phyloP scores from a whole-genome alignment of 1,140 invertebrate genomes.

The Macrotrachela quadricornifera region DNA sequence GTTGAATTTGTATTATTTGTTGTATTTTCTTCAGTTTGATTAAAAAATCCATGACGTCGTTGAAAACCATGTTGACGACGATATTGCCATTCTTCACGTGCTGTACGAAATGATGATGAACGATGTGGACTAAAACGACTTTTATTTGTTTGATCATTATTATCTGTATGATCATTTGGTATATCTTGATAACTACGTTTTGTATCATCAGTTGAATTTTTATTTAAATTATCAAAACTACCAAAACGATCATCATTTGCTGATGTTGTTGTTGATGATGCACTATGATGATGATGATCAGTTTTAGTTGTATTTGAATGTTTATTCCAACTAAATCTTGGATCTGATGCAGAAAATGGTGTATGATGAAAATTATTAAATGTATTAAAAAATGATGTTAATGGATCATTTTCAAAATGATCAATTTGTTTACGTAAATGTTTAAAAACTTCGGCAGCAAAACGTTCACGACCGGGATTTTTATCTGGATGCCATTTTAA shows the following conservation, averaged over 20 bases:
- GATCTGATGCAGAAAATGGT: neutral
- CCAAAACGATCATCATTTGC: neutral
- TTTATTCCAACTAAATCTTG: neutral
- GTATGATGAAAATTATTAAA: neutral
- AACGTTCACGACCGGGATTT: slow-evolving; percentile 16
- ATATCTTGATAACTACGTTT: too few species aligned
- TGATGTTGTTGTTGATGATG: too few species aligned
- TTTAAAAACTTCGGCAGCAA: slow-evolving; percentile 16
- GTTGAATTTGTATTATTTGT: too few species aligned
- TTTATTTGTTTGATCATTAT: too few species aligned
- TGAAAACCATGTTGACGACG: neutral
- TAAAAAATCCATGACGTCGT: neutral
- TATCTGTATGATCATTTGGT: too few species aligned
- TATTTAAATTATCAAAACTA: slow-evolving; percentile 7
- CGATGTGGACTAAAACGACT: neutral
- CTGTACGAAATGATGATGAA: neutral
- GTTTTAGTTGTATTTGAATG: neutral
- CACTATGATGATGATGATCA: neutral
- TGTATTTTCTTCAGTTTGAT: neutral
- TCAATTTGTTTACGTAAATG: slow-evolving; percentile 12
- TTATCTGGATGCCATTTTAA: slow-evolving; percentile 25
- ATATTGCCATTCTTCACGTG: neutral
- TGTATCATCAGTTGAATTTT: too few species aligned
- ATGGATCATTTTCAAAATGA: slow-evolving; percentile 9
- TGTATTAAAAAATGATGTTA: neutral